Evolutionary conservation across 2,797 vertebrate species (phyloP).

Genomic region (Sebastes ruberrimus): DNA sequence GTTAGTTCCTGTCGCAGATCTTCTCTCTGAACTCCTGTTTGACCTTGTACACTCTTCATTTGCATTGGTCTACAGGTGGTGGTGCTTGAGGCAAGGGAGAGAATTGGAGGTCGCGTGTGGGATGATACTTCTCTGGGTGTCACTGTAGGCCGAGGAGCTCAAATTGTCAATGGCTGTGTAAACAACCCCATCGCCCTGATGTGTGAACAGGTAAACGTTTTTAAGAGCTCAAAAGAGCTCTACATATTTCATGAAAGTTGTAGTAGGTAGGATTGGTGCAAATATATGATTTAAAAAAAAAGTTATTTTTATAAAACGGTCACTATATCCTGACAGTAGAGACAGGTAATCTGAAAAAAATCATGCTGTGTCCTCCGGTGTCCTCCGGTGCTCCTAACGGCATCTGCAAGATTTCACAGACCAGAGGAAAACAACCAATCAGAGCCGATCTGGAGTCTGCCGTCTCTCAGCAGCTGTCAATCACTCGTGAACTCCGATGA

Average conservation of each 20-base stretch:
- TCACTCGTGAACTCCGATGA: too few relatives aligned
- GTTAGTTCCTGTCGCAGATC: not conserved
- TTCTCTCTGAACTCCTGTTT: not conserved
- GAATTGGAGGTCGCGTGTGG: constrained; percentile 96
- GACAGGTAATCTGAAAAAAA: too few relatives aligned
- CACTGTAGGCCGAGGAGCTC: constrained; percentile 91
- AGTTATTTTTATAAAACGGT: too few relatives aligned
- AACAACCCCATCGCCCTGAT: constrained; percentile 97
- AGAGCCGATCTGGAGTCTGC: too few relatives aligned
- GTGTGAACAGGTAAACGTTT: constrained; percentile 93
- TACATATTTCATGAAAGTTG: not conserved
- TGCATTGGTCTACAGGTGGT: constrained; percentile 82
- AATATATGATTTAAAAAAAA: too few relatives aligned
- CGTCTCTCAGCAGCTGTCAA: too few relatives aligned
- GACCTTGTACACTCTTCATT: fast-evolving
- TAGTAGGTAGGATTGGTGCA: too few relatives aligned
- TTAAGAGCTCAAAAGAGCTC: not conserved
- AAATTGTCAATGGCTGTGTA: constrained; percentile 96
- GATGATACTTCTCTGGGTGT: constrained; percentile 91
- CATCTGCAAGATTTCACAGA: too few relatives aligned
- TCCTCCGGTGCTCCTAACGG: too few relatives aligned
- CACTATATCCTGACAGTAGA: too few relatives aligned
- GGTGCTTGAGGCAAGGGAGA: constrained; percentile 93
- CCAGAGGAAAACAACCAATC: too few relatives aligned
- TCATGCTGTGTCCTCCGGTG: not conserved